Evolutionary conservation across 2,888 invertebrate species (phyloP), one percentile per base, ranked within the genome.

Genomic region (Torymus auratus): DNA sequence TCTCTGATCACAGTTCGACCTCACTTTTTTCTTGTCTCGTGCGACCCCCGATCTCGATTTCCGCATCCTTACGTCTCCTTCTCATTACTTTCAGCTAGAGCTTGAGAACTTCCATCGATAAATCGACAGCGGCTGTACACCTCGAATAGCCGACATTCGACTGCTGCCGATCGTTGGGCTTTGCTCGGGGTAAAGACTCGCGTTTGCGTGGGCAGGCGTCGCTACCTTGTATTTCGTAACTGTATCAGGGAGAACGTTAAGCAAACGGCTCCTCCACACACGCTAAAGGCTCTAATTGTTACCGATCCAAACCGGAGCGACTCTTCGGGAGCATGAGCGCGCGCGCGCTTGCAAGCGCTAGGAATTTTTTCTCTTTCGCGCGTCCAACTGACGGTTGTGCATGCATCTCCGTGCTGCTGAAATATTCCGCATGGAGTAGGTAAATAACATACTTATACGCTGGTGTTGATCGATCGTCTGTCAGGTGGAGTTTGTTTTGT

Each of bases 161-260:
- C 86, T 87, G 87, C 84, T 82, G 84, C 12, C 20, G 67, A 58
- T 13, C 17, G 11, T 28, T 0, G 4, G 17, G 14, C 17, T 10
- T 53, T 50, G 13, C 20, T 56, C 50, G 52, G 52, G 50, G 58
- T 17, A 53, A 62, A 23, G 20, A 58, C 69, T 7, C 50, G 10
- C 7, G 15, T n/a, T 4, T 12, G 13, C 28, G 28, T 28, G 28
- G 28, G 28, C 28, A 28, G 28, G 3, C 11, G 5, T 10, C 12
- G 28, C 50, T n/a, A 0, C 80, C 75, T 71, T 83, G 73, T 61
- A 76, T 82, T 81, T 83, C 70, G 86, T 90, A 90, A 90, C 90
- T 90, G 90, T 90, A 90, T 86, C 86, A 86, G 79, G 41, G 81
- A 85, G 87, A 90, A 90, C 90, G 90, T 90, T 90, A 90, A 88